phyloP scores from a whole-genome alignment of 2,888 invertebrate species.

The Lordiphosa fenestrarum region DNA sequence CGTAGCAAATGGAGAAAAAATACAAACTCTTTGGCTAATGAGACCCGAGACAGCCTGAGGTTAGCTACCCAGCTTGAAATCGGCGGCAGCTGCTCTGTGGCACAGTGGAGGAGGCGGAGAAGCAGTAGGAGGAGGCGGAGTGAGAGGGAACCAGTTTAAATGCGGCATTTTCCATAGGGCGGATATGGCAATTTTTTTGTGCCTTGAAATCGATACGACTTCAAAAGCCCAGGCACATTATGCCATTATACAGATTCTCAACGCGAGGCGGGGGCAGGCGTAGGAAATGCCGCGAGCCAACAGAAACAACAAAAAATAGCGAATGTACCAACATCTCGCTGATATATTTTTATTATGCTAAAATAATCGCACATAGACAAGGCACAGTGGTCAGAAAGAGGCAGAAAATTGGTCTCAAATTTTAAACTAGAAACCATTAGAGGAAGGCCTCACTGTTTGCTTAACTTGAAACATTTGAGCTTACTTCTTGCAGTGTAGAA shows the following conservation, averaged over 20 bases:
- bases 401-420: too few species aligned
- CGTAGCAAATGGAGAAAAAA: constrained; percentile 47
- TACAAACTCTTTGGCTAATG: constrained; percentile 50
- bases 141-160: constrained; percentile 15
- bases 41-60: constrained; percentile 63
- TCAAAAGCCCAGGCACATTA: constrained; percentile 59
- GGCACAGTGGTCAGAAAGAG: constrained; percentile 24
- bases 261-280: constrained; percentile 20
- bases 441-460: too few species aligned
- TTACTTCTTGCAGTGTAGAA: too few species aligned
- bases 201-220: constrained; percentile 69
- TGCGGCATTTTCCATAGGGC: constrained; percentile 43
- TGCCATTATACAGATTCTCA: constrained; percentile 61
- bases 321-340: constrained; percentile 37
- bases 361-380: constrained; percentile 70
- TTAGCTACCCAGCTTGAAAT: constrained; percentile 14
- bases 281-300: constrained; percentile 49
- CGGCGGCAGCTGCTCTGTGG: constrained; percentile 24
- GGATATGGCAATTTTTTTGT: constrained; percentile 64
- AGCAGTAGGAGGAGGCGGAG: constrained; percentile 1
- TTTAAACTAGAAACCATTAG: too few species aligned
- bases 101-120: constrained; percentile 12
- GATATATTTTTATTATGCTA: constrained; percentile 74
- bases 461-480: too few species aligned
- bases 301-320: constrained; percentile 16